Base-by-base conservation (phyloP, 1,140 invertebrate genomes). In the Hyphantria cunea region DNA sequence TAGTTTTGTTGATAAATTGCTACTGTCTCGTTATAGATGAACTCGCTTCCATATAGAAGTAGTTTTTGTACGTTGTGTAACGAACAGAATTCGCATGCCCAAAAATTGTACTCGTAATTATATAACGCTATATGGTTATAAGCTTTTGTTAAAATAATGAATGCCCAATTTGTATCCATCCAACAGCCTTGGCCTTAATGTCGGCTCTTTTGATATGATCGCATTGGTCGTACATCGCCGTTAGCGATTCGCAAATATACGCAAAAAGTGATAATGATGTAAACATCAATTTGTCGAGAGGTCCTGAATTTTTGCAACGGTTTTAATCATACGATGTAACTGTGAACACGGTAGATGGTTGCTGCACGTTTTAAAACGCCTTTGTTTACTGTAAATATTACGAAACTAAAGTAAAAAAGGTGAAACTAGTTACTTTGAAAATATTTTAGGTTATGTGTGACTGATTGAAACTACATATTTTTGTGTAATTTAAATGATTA, bases 111-210 rank as follows among this genome's bases (percentile, higher is more conserved):
- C 58, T 73, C 49, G 64, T 76, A 79, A 76, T 85, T 85, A 83
- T 70, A 64, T 79, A 83, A 80, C 62, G 58, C 51, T 76, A 73
- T 74, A 68, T 66, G 70, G 70, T 76, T 77, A 76, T 76, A 80
- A 67, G 72, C 76, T 83, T 85, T 85, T 82, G 82, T 85, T 77
- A 76, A 77, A 75, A 76, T 82, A 74, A 80, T 78, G 80, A 86
- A 78, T 72, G 72, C 65, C 81, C 74, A 84, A 81, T 81, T 81
- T 78, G 74, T 78, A 78, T 61, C 70, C 70, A 78, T 68, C 53
- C 62, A 76, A 70, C 31, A 78, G 80, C 79, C 82, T 80, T 84
- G 84, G 71, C 80, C 77, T 84, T 84, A 86, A 83, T 84, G 76
- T 72, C 77, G 76, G 77, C 59, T 58, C 64, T 71, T 83, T 83